These are phyloP conservation scores for Podarcis lilfordi DNA, from an alignment of 2,797 vertebrate species.

Conservation along the genomic window DNA sequence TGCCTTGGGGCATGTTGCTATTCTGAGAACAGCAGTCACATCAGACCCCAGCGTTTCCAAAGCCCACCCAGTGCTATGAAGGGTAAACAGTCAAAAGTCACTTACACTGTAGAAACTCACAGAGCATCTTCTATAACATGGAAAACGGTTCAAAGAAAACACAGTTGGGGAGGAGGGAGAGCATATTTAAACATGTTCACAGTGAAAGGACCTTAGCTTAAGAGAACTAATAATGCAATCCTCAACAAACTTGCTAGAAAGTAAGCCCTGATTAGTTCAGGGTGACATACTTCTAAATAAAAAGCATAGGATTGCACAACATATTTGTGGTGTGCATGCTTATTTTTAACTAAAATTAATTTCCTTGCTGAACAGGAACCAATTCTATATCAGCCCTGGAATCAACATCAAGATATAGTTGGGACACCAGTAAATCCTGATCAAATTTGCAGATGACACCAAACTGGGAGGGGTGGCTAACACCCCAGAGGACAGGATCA, in stretches of 20 bases:
- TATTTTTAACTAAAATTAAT: too few relatives aligned
- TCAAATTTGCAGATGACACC: too few relatives aligned
- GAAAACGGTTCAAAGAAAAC: background rate
- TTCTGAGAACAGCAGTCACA: background rate
- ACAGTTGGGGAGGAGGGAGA: background rate
- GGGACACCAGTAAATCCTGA: background rate
- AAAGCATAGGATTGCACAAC: background rate
- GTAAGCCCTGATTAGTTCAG: background rate
- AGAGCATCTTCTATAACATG: background rate
- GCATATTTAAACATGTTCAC: background rate
- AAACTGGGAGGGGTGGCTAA: too few relatives aligned
- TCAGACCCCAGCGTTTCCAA: background rate
- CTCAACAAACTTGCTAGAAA: background rate
- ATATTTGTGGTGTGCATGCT: background rate
- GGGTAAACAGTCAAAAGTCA: background rate
- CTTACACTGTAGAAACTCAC: background rate
- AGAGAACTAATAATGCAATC: background rate
- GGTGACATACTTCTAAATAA: background rate
- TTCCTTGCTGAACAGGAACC: background rate
- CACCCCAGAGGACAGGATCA: too few relatives aligned
- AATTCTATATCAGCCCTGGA: background rate
- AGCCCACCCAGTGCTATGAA: background rate
- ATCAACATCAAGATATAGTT: background rate
- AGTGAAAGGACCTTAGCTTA: background rate
- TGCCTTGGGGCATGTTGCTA: background rate